phyloP scores from a whole-genome alignment of 2,797 vertebrate species.

The Parauchenoglanis ngamensis region DNA sequence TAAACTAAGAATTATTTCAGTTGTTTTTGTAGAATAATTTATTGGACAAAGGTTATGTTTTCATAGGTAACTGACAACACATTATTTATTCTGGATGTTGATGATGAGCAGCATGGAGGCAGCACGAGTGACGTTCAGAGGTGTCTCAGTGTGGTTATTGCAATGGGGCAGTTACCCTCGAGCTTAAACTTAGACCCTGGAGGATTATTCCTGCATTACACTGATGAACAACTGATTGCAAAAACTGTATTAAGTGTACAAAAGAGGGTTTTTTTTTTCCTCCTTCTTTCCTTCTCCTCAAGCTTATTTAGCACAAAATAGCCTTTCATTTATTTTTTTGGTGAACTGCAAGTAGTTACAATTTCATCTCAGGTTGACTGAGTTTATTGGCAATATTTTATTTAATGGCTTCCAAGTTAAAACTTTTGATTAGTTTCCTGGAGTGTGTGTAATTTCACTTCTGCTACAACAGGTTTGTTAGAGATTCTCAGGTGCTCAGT shows the following conservation, averaged over 20 bases:
- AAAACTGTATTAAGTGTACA: not conserved
- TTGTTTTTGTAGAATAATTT: not conserved
- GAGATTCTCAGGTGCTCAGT: not conserved
- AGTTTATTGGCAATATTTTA: not conserved
- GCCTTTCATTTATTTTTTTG: constrained; percentile 1
- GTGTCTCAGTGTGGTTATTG: not conserved
- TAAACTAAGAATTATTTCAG: not conserved
- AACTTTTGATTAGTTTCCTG: constrained; percentile 9
- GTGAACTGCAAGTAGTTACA: not conserved
- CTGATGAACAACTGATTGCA: not conserved
- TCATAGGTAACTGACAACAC: not conserved
- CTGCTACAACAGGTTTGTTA: not conserved
- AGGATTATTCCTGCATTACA: not conserved
- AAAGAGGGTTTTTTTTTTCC: not conserved
- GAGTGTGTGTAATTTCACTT: not conserved
- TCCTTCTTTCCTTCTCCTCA: too few relatives aligned
- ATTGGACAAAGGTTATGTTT: not conserved
- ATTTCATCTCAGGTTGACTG: not conserved
- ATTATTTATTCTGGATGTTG: not conserved
- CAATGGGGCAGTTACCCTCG: not conserved
- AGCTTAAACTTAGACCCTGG: not conserved
- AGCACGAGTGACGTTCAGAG: not conserved
- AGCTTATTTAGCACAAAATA: not conserved
- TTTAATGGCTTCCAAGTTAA: not conserved
- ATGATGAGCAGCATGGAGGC: not conserved